Base-by-base conservation (phyloP, 2,888 invertebrate genomes). In the Noctua janthe region DNA sequence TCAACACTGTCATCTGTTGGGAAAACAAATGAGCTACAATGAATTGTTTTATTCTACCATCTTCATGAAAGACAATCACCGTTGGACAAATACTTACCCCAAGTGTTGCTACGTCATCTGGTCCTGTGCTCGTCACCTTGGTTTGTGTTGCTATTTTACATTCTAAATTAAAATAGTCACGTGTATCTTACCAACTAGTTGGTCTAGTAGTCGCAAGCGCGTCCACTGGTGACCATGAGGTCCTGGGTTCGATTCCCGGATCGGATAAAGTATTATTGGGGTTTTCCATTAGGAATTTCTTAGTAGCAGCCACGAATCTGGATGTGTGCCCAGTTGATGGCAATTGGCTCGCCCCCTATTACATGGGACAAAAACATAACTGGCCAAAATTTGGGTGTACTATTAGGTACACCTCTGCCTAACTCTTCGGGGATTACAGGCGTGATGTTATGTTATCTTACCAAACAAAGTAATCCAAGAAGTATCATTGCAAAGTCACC, bases 401-500 rank as follows among this genome's bases (percentile, higher is more conserved):
- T 39, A 5, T 39, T 39, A 39, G 4, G 39, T 39, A 39, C 39
- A 39, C 39, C 5, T 39, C 39, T 39, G 39, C 4, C 39, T 39
- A 39, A 39, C 4, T 39, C 39, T 7, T 35, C 35, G 35, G 35
- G 35, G 43, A 43, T 43, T 43, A 43, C 43, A 43, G 1, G 47
- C 47, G 47, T 11, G 47, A 47, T 47, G 8, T 47, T 47, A 47
- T 47, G 47, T 47, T 43, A 43, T 39, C 39, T 39, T 47, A 67
- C 7, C 35, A 39, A 11, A 64, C 69, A 71, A 76, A 69, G 67
- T 77, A 74, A 54, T 17, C 15, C 35, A 73, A 54, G 15, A 15
- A 35, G 49, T 39, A 71, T 51, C 23, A 49, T 81, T n/a, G 81
- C 54, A 76, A 84, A 70, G 71, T 56, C 47, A 64, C 51, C 66